Evolutionary conservation across 2,797 vertebrate species (phyloP).

Genomic region (Betta splendens): DNA sequence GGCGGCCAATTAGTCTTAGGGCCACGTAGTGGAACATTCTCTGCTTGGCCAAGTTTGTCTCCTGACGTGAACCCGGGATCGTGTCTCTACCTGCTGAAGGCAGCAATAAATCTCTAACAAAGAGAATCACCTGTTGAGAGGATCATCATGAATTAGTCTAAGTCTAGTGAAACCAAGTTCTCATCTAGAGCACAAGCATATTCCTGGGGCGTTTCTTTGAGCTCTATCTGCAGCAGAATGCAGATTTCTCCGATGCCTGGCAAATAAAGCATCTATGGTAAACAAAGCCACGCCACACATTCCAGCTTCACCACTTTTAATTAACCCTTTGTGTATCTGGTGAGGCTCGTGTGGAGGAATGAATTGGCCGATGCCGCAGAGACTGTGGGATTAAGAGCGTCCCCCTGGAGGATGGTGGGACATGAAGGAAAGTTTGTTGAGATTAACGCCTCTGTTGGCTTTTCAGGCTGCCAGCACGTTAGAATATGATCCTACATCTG

Average conservation of each 20-base stretch:
- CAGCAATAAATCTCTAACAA: no score
- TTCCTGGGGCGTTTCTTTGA: constrained; percentile 2
- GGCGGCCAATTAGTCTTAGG: background rate
- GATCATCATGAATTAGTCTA: no score
- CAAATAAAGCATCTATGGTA: constrained; percentile 2
- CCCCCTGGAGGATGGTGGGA: constrained; percentile 50
- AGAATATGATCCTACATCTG: constrained; percentile 19
- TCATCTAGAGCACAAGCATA: background rate
- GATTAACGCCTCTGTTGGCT: constrained; percentile 69
- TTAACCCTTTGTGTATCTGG: constrained; percentile 42
- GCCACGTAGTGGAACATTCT: background rate
- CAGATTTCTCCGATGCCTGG: background rate
- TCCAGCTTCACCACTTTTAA: constrained; percentile 47
- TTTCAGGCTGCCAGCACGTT: constrained; percentile 51
- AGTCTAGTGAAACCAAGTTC: no score
- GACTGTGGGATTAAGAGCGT: constrained; percentile 59
- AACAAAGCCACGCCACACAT: constrained; percentile 23
- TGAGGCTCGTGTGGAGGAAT: constrained; percentile 33
- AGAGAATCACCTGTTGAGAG: no score
- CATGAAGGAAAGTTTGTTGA: constrained; percentile 49
- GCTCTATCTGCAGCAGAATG: background rate
- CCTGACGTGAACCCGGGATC: background rate
- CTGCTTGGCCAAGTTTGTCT: background rate
- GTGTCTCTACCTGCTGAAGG: background rate
- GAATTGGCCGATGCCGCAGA: constrained; percentile 45